A percentile compares a stretch with the other conserved stretches of the same genome.
phyloP scores from a whole-genome alignment of 2,797 vertebrate species.

The Mormyrus proboscirostris region DNA sequence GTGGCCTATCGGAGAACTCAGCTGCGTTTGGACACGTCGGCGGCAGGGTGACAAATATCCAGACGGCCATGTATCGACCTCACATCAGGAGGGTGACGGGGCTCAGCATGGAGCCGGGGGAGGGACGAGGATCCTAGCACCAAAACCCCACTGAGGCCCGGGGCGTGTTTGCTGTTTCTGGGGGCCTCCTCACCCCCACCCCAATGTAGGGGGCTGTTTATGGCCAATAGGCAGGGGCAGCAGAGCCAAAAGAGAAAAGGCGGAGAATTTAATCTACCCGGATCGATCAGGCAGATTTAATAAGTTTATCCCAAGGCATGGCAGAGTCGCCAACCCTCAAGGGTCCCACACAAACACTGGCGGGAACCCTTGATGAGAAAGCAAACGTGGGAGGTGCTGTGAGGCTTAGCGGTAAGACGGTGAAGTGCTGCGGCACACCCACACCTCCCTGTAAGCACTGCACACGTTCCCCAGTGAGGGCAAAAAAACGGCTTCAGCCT shows the following conservation, averaged over 20 bases:
- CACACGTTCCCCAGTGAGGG: not conserved
- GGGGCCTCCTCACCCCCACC: not conserved
- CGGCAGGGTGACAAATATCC: constrained; percentile 10
- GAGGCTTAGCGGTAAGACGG: not conserved
- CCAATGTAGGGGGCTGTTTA: not conserved
- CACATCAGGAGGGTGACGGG: not conserved
- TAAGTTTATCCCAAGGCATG: not conserved
- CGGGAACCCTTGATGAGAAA: not conserved
- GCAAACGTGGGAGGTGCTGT: not conserved
- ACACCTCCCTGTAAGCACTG: not conserved
- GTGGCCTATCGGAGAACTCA: not conserved
- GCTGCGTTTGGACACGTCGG: not conserved
- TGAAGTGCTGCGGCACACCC: not conserved
- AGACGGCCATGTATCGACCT: not conserved
- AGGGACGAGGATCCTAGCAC: not conserved
- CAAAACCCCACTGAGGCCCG: not conserved
- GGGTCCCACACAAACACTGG: not conserved
- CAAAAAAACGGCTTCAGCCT: not conserved
- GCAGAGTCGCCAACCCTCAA: not conserved
- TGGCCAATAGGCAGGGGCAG: not conserved
- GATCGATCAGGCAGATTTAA: not conserved
- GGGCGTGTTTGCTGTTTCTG: not conserved
- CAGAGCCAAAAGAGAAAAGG: not conserved
- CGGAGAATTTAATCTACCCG: not conserved
- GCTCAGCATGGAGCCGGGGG: not conserved